Evolutionary conservation across 92 coral and sea anemone species (phyloP).

Genomic region (Heteractis magnifica): DNA sequence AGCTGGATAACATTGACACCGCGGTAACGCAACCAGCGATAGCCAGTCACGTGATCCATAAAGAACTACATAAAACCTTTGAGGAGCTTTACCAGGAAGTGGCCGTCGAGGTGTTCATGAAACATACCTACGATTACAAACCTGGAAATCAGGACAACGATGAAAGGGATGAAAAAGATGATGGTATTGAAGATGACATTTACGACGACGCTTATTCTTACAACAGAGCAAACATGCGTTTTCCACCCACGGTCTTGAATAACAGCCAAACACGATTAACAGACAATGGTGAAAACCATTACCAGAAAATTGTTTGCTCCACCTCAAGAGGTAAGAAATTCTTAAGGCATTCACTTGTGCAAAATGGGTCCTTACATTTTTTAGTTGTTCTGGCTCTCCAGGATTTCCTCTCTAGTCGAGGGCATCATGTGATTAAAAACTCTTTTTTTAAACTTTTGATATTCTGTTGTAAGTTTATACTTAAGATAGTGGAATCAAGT

Average conservation of each 20-base stretch:
- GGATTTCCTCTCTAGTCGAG: no score
- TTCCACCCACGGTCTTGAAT: background rate
- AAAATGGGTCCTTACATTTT: no score
- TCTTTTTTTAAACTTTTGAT: no score
- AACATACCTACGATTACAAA: conserved; percentile 19
- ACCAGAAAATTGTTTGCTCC: background rate
- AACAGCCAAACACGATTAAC: no score
- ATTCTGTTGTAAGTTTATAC: no score
- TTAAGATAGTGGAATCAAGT: no score
- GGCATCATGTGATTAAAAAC: no score
- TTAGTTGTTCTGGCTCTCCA: no score
- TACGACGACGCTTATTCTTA: background rate
- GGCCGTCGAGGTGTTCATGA: conserved; percentile 15
- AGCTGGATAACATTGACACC: background rate
- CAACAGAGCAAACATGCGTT: background rate
- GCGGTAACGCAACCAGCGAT: conserved; percentile 2
- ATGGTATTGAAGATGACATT: background rate
- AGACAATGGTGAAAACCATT: background rate
- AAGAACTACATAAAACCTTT: conserved; percentile 3
- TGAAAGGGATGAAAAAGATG: background rate
- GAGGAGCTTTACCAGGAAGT: conserved; percentile 6
- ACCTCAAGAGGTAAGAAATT: background rate
- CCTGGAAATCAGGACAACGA: background rate
- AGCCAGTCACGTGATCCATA: conserved; percentile 10
- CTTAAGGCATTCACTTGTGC: no score